A percentile compares a stretch with the other conserved stretches of the same genome.
These are phyloP conservation scores for Anguilla megastoma DNA, from an alignment of 2,797 vertebrate genomes.

Conservation along the genomic window DNA sequence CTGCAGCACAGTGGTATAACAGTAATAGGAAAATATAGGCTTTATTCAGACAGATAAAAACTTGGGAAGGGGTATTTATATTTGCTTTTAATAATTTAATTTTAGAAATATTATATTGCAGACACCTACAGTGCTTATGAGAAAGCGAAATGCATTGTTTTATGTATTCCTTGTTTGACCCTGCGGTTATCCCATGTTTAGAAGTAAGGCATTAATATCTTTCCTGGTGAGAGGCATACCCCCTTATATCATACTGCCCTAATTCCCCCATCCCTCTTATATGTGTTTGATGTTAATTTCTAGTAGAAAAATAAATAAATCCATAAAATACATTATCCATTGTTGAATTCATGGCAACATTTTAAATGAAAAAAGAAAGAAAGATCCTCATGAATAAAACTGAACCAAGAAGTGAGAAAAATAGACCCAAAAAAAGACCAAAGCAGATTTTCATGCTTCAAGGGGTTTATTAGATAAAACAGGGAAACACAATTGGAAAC, in stretches of 20 bases:
- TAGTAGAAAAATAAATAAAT: too few relatives aligned
- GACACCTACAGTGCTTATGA: constrained; percentile 73
- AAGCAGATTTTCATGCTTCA: too few relatives aligned
- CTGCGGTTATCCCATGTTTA: constrained; percentile 28
- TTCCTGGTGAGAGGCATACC: constrained; percentile 35
- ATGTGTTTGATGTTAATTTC: not conserved
- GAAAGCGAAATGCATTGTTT: constrained; percentile 57
- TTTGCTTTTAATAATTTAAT: constrained; percentile 82
- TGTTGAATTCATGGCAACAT: too few relatives aligned
- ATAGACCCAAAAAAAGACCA: too few relatives aligned
- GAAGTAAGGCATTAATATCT: constrained; percentile 42
- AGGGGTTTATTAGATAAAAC: too few relatives aligned
- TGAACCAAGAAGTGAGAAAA: too few relatives aligned
- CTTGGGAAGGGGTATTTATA: constrained; percentile 56
- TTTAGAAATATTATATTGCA: constrained; percentile 65
- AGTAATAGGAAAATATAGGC: constrained; percentile 66
- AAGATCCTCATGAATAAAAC: too few relatives aligned
- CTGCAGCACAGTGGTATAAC: constrained; percentile 64
- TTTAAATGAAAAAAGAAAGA: too few relatives aligned
- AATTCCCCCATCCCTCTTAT: not conserved
- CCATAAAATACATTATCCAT: too few relatives aligned
- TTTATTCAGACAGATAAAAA: constrained; percentile 73
- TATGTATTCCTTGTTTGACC: constrained; percentile 41
- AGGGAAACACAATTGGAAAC: too few relatives aligned
- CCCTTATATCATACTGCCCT: constrained; percentile 28